Conservation (phyloP, 2,113 vertebrate genomes). For the Nycticebus coucang region DNA sequence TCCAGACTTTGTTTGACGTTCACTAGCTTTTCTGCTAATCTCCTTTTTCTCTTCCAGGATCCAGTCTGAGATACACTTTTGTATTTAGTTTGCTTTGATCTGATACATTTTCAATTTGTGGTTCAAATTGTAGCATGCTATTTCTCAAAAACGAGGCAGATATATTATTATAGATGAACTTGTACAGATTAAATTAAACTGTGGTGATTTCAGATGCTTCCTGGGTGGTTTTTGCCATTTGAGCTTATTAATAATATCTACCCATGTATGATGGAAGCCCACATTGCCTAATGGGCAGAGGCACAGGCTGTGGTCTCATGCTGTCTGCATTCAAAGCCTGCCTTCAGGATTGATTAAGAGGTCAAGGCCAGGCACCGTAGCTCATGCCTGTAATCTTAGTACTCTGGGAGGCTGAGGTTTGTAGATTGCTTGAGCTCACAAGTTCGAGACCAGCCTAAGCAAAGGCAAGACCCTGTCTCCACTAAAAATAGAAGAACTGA, state of each 20-base stretch:
- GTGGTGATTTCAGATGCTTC: background rate
- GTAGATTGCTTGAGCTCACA: too few relatives aligned
- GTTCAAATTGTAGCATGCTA: background rate
- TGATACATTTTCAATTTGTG: background rate
- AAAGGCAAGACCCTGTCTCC: too few relatives aligned
- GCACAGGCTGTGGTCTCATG: background rate
- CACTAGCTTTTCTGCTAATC: background rate
- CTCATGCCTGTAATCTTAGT: too few relatives aligned
- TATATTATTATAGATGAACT: background rate
- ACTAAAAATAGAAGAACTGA: too few relatives aligned
- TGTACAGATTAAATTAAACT: background rate
- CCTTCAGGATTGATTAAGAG: background rate
- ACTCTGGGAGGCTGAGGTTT: too few relatives aligned
- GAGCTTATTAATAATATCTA: background rate
- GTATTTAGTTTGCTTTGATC: background rate
- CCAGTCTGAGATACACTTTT: background rate
- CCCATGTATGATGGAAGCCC: background rate
- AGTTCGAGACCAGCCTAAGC: too few relatives aligned
- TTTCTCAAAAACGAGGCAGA: background rate
- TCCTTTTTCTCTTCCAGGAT: background rate
- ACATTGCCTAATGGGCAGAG: background rate
- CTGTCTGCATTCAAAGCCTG: background rate
- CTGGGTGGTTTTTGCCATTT: background rate
- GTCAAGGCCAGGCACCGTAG: background rate
- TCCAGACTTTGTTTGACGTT: background rate